A percentile compares a stretch with the other conserved stretches of the same genome.
Conservation (phyloP, 2,797 vertebrate genomes). For the Todus mexicanus region DNA sequence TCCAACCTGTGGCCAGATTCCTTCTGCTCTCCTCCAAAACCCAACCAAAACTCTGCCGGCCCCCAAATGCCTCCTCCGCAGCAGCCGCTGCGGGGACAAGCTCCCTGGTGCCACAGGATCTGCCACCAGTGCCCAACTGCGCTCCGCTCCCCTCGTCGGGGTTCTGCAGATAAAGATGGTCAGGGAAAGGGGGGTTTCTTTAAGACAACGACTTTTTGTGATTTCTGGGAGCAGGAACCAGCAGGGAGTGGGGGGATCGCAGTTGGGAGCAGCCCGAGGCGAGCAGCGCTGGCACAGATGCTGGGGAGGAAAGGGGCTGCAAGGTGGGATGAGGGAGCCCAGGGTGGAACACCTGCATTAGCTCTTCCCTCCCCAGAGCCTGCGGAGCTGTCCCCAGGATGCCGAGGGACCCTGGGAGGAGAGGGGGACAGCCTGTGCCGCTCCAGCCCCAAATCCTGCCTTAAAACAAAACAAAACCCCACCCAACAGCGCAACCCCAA, state of each 20-base stretch:
- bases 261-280: not conserved
- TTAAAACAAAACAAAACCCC: not conserved
- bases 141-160: accelerated
- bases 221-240: not conserved
- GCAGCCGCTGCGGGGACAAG: not conserved
- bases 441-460: not conserved
- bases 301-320: not conserved
- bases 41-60: not conserved
- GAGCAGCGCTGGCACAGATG: not conserved
- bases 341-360: too few species aligned
- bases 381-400: not conserved
- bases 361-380: too few species aligned
- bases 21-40: not conserved
- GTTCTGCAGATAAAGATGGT: not conserved
- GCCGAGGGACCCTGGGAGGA: accelerated
- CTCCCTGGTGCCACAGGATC: not conserved
- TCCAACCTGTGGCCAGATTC: not conserved
- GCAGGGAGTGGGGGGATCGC: not conserved
- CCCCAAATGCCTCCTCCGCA: not conserved
- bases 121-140: not conserved
- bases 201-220: not conserved
- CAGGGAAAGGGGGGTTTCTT: not conserved
- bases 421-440: accelerated
- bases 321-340: not conserved
- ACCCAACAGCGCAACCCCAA: accelerated